Evolutionary conservation across 2,797 vertebrate species (phyloP).

Genomic region (Betta splendens): DNA sequence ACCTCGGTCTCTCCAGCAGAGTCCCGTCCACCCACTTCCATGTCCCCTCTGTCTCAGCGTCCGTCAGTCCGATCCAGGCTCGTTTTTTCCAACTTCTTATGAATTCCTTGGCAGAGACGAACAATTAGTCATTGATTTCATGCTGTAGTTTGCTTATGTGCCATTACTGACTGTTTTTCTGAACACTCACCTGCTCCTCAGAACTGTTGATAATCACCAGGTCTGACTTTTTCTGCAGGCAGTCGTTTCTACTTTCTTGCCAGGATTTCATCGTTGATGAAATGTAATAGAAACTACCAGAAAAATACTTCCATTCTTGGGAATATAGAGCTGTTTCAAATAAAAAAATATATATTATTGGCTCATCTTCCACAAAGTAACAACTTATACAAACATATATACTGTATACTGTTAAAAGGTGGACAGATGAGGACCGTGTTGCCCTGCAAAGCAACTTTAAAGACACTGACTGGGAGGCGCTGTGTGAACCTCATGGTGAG

Average conservation of each 20-base stretch:
- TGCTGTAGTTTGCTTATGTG: too few relatives aligned
- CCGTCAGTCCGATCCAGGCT: conserved; percentile 50
- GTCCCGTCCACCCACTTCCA: conserved; percentile 54
- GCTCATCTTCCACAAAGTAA: too few relatives aligned
- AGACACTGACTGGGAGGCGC: too few relatives aligned
- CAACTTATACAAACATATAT: too few relatives aligned
- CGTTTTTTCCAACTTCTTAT: fast-evolving
- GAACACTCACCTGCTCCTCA: conserved; percentile 32
- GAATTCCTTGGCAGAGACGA: conserved; percentile 31
- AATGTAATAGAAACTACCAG: conserved; percentile 1
- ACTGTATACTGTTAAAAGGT: too few relatives aligned
- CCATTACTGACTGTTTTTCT: too few relatives aligned
- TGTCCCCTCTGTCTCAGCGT: not conserved
- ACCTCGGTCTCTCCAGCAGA: not conserved
- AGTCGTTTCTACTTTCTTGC: conserved; percentile 23
- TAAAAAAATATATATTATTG: too few relatives aligned
- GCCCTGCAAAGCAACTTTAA: too few relatives aligned
- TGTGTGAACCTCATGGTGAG: too few relatives aligned
- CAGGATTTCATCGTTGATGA: not conserved
- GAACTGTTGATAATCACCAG: conserved; percentile 34
- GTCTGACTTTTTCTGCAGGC: conserved; percentile 17
- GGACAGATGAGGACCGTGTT: too few relatives aligned
- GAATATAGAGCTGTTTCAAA: too few relatives aligned
- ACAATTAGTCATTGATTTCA: too few relatives aligned
- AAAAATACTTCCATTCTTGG: conserved; percentile 19